Base-by-base conservation (phyloP, 2,797 vertebrate species). In the Todus mexicanus region DNA sequence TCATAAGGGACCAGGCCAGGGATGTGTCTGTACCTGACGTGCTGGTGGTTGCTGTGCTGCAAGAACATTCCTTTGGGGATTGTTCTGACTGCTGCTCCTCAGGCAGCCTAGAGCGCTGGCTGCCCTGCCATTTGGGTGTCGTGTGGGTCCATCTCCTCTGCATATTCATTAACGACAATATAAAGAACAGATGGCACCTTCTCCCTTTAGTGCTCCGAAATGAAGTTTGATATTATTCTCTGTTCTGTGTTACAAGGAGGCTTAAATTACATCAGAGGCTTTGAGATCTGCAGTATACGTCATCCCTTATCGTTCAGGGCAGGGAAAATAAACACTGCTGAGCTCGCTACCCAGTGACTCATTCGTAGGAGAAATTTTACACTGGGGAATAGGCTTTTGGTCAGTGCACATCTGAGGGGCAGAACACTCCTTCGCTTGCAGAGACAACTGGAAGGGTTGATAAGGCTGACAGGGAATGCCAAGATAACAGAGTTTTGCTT, bases 261-360 rank as follows among this genome's bases (percentile, higher is more conserved):
- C 83, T 92, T 89, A 84, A 95, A 90, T 90, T 82, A 61, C 80
- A 50, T 66, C 88, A 87, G 68, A 86, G 74, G 78, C 57, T 85
- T 71, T 2, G 2, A 64, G 74, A 87, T 63, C 48, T 2, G 6
- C 77, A 91, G 91, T 5, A 65, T 71, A 79, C 64, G 7, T 92
- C 89, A 95, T 40, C 69, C 50, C 69, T 80, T 90, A 85, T 89
- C 10, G 1, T 21, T 40, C 69, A 82, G 80, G 93, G 92, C 82
- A 82, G 85, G 81, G 65, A 86, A 92, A 93, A 70, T 43, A 96
- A 95, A 83, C 15, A 26, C 17, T 5, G 37, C 79, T 40, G 73
- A 73, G 71, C 79, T 93, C 33, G 5, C 61, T 61, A 35, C n/a
- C 57, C 27, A 5, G 80, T 95, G 95, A 96, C 76, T 97, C 94